Evolutionary conservation across 2,888 invertebrate genomes (phyloP).

Genomic region (Troides helena): DNA sequence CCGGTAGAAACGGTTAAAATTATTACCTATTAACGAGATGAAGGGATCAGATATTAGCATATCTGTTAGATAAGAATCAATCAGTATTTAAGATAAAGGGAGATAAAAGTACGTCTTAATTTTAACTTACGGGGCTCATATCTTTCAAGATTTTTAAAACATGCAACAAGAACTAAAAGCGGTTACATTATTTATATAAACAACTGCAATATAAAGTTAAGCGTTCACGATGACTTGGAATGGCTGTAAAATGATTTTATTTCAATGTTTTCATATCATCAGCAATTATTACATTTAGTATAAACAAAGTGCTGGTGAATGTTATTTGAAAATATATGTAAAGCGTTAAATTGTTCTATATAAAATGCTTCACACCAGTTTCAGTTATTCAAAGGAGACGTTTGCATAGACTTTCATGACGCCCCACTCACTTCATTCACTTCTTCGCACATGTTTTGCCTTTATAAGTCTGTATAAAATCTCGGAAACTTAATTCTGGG

Average conservation of each 20-base stretch:
- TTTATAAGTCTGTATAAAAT: constrained; percentile 24
- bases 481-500: constrained; percentile 25
- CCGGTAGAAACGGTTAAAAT: constrained; percentile 22
- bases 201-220: not conserved
- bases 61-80: constrained; percentile 25
- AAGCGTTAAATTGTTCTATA: not conserved
- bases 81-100: constrained; percentile 25
- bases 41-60: constrained; percentile 27
- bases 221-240: not conserved
- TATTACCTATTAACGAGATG: constrained; percentile 27
- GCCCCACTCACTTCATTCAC: constrained; percentile 23
- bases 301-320: not conserved
- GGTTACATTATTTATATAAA: not conserved
- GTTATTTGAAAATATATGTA: not conserved
- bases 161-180: not conserved
- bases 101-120: constrained; percentile 24
- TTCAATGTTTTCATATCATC: not conserved
- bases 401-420: constrained; percentile 17
- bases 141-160: constrained; percentile 1
- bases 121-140: constrained; percentile 3
- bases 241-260: not conserved
- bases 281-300: not conserved
- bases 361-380: not conserved
- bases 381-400: constrained; percentile 12
- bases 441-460: constrained; percentile 20